phyloP scores from a whole-genome alignment of 1,140 invertebrate species.

The Wiebesia pumilae region DNA sequence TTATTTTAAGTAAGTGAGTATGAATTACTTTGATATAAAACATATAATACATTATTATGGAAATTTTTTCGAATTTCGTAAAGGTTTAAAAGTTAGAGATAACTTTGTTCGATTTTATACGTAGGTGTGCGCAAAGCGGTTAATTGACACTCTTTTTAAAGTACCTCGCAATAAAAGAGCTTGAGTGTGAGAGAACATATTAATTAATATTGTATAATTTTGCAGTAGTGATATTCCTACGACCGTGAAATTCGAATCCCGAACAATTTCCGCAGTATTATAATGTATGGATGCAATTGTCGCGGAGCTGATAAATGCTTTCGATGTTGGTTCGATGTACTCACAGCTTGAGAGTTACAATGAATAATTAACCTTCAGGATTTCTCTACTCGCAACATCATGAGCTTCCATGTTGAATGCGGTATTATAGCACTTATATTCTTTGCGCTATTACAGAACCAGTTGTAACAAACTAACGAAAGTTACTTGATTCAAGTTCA shows the following conservation, averaged over 20 bases:
- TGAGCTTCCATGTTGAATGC: neutral
- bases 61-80: too few relatives aligned
- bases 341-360: neutral
- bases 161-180: neutral
- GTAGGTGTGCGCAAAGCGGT: too few relatives aligned
- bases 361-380: constrained; percentile 11
- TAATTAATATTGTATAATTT: neutral
- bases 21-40: too few relatives aligned
- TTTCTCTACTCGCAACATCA: neutral
- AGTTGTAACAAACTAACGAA: neutral
- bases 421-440: neutral
- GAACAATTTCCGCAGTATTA: neutral
- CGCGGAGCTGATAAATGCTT: neutral
- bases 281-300: neutral
- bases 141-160: neutral
- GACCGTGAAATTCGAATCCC: neutral
- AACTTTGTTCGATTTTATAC: too few relatives aligned
- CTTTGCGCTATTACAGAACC: neutral
- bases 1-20: too few relatives aligned
- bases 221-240: neutral
- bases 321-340: constrained; percentile 11
- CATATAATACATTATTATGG: too few relatives aligned
- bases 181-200: neutral
- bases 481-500: neutral
- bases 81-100: too few relatives aligned